Evolutionary conservation across 2,888 invertebrate species (phyloP).

Genomic region (Meloe dianella): DNA sequence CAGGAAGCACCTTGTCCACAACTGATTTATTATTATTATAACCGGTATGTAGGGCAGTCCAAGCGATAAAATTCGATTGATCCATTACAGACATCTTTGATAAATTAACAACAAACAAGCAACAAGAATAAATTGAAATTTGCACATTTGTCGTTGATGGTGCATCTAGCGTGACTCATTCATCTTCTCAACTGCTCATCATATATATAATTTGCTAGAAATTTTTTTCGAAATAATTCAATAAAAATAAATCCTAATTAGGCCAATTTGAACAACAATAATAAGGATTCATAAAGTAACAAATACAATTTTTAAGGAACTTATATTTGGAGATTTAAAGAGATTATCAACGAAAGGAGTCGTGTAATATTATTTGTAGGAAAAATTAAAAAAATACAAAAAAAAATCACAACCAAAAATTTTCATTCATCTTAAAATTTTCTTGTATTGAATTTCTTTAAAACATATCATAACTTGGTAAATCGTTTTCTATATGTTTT

Average conservation of each 20-base stretch:
- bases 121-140: neutral
- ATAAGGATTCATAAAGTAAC: constrained; percentile 39
- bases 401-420: neutral
- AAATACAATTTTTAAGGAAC: constrained; percentile 18
- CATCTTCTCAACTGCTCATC: constrained; percentile 13
- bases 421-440: neutral
- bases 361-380: too few relatives aligned
- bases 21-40: too few relatives aligned
- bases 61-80: neutral
- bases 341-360: neutral
- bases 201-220: constrained; percentile 35
- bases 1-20: constrained; percentile 79
- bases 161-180: constrained; percentile 38
- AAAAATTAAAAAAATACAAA: neutral
- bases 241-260: constrained; percentile 38
- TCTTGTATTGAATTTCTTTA: neutral
- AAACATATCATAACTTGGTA: constrained; percentile 13
- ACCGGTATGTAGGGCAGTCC: too few relatives aligned
- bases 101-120: constrained; percentile 15
- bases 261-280: constrained; percentile 28
- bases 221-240: constrained; percentile 36
- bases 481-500: constrained; percentile 16
- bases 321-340: neutral
- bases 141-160: constrained; percentile 29
- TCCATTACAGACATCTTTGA: constrained; percentile 59